Percentiles rank a stretch among this genome's conserved stretches.
Evolutionary conservation across 30 jellyfish, hydroid and myxozoan species (phyloP).

Genomic region (Sanderia malayensis): DNA sequence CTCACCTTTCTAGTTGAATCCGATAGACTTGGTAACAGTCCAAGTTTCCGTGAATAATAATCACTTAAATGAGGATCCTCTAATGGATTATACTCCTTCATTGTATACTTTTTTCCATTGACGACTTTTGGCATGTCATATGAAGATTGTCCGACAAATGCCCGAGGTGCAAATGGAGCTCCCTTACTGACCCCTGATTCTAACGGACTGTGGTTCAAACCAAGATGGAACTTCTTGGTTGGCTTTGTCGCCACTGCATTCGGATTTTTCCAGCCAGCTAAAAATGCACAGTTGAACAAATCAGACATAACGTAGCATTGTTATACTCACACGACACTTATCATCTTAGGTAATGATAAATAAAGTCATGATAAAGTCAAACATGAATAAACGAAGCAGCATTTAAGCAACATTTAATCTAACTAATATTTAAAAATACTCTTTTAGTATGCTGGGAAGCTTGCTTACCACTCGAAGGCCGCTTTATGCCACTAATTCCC

Average conservation of each 20-base stretch:
- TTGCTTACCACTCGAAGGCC: conserved; percentile 68
- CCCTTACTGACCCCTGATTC: conserved; percentile 80
- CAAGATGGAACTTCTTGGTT: conserved; percentile 52
- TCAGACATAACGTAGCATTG: too few species aligned
- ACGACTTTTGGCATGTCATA: conserved; percentile 93
- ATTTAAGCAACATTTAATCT: too few species aligned
- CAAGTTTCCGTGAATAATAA: conserved; percentile 89
- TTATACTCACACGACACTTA: too few species aligned
- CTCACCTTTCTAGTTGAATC: conserved; percentile 55
- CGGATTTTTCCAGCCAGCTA: conserved; percentile 91
- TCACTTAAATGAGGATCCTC: conserved; percentile 93
- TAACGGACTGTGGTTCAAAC: conserved; percentile 63
- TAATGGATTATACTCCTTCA: conserved; percentile 83
- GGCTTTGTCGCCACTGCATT: conserved; percentile 73
- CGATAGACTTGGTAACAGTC: conserved; percentile 62
- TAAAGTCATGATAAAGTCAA: too few species aligned
- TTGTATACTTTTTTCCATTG: conserved; percentile 73
- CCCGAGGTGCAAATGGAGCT: conserved; percentile 96
- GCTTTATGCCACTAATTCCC: conserved; percentile 64
- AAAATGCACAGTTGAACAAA: conserved; percentile 9
- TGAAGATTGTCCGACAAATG: conserved; percentile 51
- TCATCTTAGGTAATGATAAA: too few species aligned
- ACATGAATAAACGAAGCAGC: too few species aligned
- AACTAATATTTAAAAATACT: too few species aligned
- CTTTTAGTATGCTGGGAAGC: too few species aligned